Percentiles rank a stretch among this genome's conserved stretches.
Evolutionary conservation across 2,113 vertebrate genomes (phyloP).

Genomic region (Pogonocichla stellata): DNA sequence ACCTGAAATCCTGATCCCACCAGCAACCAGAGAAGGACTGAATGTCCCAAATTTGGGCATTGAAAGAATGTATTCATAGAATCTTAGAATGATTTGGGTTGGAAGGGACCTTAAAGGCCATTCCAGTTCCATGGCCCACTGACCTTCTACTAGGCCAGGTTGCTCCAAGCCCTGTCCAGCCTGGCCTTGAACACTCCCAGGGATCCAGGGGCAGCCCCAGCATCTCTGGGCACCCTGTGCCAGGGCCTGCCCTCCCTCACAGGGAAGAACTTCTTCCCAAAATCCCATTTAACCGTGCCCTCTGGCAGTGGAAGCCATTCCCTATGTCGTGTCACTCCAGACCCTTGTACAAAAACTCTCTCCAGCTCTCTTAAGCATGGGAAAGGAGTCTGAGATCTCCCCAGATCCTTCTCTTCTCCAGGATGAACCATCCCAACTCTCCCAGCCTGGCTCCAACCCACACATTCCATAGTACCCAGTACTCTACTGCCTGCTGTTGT

Average conservation of each 20-base stretch:
- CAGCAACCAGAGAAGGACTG: too few relatives aligned
- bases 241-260: not conserved
- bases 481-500: rapidly evolving
- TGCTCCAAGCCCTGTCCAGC: not conserved
- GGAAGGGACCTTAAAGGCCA: not conserved
- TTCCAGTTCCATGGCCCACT: not conserved
- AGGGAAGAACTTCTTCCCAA: not conserved
- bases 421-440: not conserved
- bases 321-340: not conserved
- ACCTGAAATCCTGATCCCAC: not conserved
- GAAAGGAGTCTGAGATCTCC: not conserved
- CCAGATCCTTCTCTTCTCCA: not conserved
- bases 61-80: not conserved
- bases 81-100: not conserved
- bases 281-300: not conserved
- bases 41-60: rapidly evolving
- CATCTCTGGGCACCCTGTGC: not conserved
- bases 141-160: rapidly evolving
- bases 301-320: not conserved
- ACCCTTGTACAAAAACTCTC: too few relatives aligned
- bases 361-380: not conserved
- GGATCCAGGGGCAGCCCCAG: not conserved
- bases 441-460: not conserved
- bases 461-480: rapidly evolving
- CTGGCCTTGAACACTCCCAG: not conserved